Percentiles rank a stretch among this genome's conserved stretches.
Evolutionary conservation across 2,113 vertebrate genomes (phyloP).

Genomic region (Felis chaus): DNA sequence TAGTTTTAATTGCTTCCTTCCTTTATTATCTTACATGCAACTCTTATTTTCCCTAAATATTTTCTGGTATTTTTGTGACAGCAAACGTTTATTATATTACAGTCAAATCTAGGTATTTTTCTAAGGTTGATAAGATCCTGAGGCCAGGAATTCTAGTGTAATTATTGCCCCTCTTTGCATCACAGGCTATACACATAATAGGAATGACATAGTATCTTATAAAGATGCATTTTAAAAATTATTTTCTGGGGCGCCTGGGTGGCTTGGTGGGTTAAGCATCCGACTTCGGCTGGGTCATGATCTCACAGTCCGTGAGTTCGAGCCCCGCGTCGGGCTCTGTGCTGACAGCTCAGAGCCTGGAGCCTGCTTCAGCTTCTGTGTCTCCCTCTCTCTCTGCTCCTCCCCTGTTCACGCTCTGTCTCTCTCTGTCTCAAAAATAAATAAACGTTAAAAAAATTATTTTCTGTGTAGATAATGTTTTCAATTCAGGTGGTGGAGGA

Average conservation of each 20-base stretch:
- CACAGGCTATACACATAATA: neutral
- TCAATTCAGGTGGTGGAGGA: neutral
- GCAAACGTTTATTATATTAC: neutral
- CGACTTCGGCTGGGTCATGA: rapidly evolving
- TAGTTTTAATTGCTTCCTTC: neutral
- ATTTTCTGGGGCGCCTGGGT: neutral
- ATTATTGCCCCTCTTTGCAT: neutral
- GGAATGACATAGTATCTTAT: neutral
- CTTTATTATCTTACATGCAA: neutral
- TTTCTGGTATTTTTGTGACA: neutral
- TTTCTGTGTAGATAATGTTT: neutral
- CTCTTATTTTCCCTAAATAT: neutral
- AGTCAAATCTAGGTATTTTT: neutral
- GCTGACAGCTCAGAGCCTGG: no score
- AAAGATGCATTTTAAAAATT: neutral
- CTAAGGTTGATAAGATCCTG: neutral
- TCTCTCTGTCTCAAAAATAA: no score
- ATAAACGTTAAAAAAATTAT: neutral
- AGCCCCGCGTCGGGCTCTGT: no score
- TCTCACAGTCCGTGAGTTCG: no score
- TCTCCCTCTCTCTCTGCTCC: no score
- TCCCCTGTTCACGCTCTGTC: no score
- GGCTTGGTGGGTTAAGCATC: no score
- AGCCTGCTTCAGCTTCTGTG: no score
- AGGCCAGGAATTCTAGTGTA: neutral